These are phyloP conservation scores for Parauchenoglanis ngamensis DNA, from an alignment of 2,797 vertebrate species.

Conservation along the genomic window DNA sequence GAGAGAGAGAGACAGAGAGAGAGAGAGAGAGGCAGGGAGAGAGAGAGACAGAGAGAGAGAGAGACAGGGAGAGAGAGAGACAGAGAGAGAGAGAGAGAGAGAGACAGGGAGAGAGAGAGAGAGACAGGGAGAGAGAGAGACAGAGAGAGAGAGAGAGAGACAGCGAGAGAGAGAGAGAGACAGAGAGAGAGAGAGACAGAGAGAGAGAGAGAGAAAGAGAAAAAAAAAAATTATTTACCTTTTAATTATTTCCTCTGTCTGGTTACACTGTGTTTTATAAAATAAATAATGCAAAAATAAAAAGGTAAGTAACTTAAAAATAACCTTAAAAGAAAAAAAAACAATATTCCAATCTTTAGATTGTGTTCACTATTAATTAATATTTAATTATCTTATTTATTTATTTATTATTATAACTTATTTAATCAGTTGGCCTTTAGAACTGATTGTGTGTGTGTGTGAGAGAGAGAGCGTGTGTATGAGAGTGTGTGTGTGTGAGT, in stretches of 20 bases:
- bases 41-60: background rate
- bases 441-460: background rate
- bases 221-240: background rate
- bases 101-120: conserved; percentile 39
- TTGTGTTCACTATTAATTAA: background rate
- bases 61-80: conserved; percentile 17
- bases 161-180: conserved; percentile 15
- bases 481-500: background rate
- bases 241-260: background rate
- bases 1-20: background rate
- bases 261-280: background rate
- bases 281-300: background rate
- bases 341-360: background rate
- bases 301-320: background rate
- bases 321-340: background rate
- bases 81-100: conserved; percentile 25
- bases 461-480: background rate
- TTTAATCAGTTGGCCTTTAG: background rate
- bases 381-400: background rate
- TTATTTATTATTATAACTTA: background rate
- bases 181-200: conserved; percentile 4
- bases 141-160: conserved; percentile 36
- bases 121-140: conserved; percentile 44
- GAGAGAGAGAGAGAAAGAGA: background rate
- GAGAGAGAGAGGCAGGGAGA: conserved; percentile 25